Evolutionary conservation across 1,140 invertebrate species (phyloP).

Genomic region (Radopholus similis): DNA sequence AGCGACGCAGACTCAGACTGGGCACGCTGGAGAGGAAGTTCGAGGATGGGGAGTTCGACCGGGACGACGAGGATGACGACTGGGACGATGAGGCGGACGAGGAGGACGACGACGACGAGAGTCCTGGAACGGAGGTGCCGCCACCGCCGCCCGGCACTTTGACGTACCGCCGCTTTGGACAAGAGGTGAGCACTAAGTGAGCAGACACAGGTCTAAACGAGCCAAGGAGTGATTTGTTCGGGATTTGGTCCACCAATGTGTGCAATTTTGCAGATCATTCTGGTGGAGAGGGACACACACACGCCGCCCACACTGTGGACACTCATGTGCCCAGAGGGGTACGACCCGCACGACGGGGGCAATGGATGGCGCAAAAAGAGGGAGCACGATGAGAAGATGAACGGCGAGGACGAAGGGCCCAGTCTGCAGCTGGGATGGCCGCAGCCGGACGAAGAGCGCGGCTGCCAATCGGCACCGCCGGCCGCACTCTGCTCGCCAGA

Average conservation of each 20-base stretch:
- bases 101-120: constrained; percentile 14
- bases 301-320: constrained; percentile 58
- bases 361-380: background rate
- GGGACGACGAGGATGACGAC: constrained; percentile 48
- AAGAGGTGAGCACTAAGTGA: constrained; percentile 24
- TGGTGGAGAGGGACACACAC: constrained; percentile 51
- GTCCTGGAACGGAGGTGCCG: background rate
- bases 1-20: constrained; percentile 9
- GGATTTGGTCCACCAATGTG: background rate
- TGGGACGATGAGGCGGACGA: constrained; percentile 32
- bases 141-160: constrained; percentile 26
- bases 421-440: constrained; percentile 37
- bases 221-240: background rate
- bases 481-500: constrained; percentile 37
- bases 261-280: constrained; percentile 47
- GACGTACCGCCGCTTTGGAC: constrained; percentile 42
- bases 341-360: background rate
- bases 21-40: constrained; percentile 25
- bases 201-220: background rate
- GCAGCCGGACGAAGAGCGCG: constrained; percentile 32
- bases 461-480: constrained; percentile 54
- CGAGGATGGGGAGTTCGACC: constrained; percentile 28
- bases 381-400: background rate
- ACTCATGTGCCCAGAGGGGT: background rate
- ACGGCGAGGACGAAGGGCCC: constrained; percentile 21